Conservation (phyloP, 2,797 vertebrate genomes). For the Enteromius paludinosus region DNA sequence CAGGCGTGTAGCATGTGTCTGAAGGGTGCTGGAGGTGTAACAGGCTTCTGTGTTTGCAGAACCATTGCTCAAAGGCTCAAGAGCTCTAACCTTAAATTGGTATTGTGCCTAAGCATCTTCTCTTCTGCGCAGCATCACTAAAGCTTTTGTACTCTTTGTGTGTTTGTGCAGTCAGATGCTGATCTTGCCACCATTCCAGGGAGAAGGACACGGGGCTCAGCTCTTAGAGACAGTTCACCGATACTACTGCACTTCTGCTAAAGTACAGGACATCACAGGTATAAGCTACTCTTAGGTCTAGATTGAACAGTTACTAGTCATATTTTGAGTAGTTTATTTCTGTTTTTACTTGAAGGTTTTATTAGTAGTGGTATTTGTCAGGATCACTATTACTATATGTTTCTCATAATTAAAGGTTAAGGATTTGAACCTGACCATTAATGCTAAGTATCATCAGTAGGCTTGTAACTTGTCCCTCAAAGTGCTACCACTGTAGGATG, state of each 20-base stretch:
- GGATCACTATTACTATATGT: not conserved
- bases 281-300: slow-evolving; percentile 24
- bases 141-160: slow-evolving; percentile 11
- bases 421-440: not conserved
- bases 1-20: slow-evolving; percentile 14
- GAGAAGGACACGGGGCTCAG: slow-evolving; percentile 96
- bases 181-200: slow-evolving; percentile 95
- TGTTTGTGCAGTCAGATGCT: slow-evolving; percentile 90
- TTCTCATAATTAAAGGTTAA: not conserved
- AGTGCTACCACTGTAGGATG: not conserved
- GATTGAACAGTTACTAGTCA: not conserved
- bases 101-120: not conserved
- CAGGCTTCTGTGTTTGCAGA: slow-evolving; percentile 31
- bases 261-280: slow-evolving; percentile 98
- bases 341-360: not conserved
- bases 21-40: slow-evolving; percentile 43
- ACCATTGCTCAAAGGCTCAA: slow-evolving; percentile 18
- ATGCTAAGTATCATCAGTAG: not conserved
- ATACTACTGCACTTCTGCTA: slow-evolving; percentile 89
- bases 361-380: not conserved
- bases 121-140: slow-evolving; percentile 13
- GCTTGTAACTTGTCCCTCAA: not conserved
- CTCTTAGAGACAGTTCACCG: slow-evolving; percentile 95
- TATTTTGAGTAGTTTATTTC: not conserved
- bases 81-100: slow-evolving; percentile 18